A percentile compares a stretch with the other conserved stretches of the same genome.
Conservation (phyloP, 92 coral and sea anemone species). For the Palythoa grandis region DNA sequence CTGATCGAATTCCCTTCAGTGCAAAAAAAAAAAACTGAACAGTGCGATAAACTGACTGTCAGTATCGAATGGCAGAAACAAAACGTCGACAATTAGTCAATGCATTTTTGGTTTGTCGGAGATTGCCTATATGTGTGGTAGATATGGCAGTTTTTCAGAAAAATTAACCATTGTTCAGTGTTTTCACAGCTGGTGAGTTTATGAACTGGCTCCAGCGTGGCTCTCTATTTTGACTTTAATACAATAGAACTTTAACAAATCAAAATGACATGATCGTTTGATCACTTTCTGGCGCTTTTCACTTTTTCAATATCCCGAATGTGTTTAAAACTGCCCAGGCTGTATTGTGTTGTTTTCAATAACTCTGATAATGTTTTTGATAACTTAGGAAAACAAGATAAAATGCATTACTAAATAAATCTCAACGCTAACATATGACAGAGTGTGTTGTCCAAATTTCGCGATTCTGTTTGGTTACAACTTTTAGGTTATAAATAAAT, state of each 20-base stretch:
- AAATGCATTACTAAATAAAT: not conserved
- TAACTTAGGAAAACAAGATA: slow-evolving; percentile 4
- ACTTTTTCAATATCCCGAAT: not conserved
- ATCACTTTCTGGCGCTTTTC: no score
- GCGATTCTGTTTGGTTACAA: not conserved
- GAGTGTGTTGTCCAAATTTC: not conserved
- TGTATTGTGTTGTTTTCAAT: not conserved
- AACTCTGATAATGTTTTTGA: not conserved
- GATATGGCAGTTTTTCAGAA: not conserved
- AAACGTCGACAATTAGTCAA: not conserved
- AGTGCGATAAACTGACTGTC: no score
- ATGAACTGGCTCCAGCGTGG: slow-evolving; percentile 9
- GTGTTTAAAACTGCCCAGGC: not conserved
- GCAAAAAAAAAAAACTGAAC: no score
- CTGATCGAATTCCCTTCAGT: no score
- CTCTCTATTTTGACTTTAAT: not conserved
- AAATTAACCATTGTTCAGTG: not conserved
- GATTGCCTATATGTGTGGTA: not conserved
- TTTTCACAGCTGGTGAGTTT: slow-evolving; percentile 19
- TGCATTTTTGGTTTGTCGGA: not conserved
- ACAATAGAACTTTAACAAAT: not conserved
- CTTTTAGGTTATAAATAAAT: not conserved
- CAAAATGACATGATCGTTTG: not conserved
- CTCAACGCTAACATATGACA: not conserved
- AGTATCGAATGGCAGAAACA: not conserved